Conservation (phyloP, 1,140 invertebrate species). For the Macrotrachela quadricornifera region DNA sequence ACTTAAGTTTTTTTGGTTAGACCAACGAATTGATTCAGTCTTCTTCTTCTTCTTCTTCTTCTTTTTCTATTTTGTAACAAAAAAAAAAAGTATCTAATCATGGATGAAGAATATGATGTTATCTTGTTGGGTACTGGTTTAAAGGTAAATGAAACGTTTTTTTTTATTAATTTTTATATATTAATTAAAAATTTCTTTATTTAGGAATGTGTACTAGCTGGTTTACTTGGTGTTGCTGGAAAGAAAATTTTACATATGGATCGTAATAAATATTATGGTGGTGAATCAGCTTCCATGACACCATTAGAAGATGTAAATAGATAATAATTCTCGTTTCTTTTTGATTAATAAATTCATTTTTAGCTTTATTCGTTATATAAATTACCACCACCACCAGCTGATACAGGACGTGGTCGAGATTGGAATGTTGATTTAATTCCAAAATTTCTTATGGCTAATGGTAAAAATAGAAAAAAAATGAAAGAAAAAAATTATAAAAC, state of each 20-base stretch:
- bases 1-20: too few relatives aligned
- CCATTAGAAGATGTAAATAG: slow-evolving; percentile 60
- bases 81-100: slow-evolving; percentile 23
- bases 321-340: neutral
- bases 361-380: slow-evolving; percentile 46
- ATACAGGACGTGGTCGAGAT: slow-evolving; percentile 42
- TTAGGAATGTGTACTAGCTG: slow-evolving; percentile 86
- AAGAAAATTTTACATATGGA: slow-evolving; percentile 99
- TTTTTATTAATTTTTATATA: too few relatives aligned
- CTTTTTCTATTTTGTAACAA: too few relatives aligned
- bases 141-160: slow-evolving; percentile 37
- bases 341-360: slow-evolving; percentile 4
- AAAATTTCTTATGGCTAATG: slow-evolving; percentile 99
- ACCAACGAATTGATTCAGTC: too few relatives aligned
- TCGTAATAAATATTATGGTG: slow-evolving; percentile 98
- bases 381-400: slow-evolving; percentile 3
- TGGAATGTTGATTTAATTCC: slow-evolving; percentile 99
- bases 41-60: too few relatives aligned
- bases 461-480: too few relatives aligned
- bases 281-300: slow-evolving; percentile 93
- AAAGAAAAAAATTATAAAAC: too few relatives aligned
- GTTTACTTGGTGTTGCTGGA: slow-evolving; percentile 90
- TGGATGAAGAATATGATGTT: slow-evolving; percentile 99
- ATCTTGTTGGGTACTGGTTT: slow-evolving; percentile 93
- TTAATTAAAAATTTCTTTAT: too few relatives aligned